Percentiles rank a stretch among this genome's conserved stretches.
Evolutionary conservation across 2,797 vertebrate species (phyloP).

Genomic region (Sparidentex hasta): DNA sequence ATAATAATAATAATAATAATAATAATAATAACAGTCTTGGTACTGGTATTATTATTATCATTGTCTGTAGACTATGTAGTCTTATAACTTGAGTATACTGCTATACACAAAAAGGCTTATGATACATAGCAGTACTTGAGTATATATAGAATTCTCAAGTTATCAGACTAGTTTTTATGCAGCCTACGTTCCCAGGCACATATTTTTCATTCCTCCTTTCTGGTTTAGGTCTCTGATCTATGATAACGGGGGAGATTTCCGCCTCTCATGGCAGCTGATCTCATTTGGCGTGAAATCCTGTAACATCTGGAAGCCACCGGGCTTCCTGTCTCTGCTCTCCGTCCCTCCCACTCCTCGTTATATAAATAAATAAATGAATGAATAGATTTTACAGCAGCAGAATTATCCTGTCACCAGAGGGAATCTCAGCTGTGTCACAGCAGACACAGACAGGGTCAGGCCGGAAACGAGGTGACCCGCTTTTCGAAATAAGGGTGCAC

Average conservation of each 20-base stretch:
- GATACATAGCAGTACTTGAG: no score
- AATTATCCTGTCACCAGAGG: conserved; percentile 38
- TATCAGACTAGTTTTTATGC: neutral
- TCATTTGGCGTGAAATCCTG: conserved; percentile 51
- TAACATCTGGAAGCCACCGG: conserved; percentile 65
- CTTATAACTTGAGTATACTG: no score
- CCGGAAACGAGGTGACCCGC: neutral
- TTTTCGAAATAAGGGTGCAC: conserved; percentile 49
- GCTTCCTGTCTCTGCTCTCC: conserved; percentile 37
- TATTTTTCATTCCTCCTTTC: neutral
- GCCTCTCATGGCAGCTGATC: conserved; percentile 32
- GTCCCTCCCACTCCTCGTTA: conserved; percentile 2
- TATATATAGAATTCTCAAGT: neutral
- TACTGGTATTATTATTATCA: no score
- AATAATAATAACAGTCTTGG: no score
- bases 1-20: no score
- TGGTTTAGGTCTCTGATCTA: conserved; percentile 13
- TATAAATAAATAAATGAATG: conserved; percentile 43
- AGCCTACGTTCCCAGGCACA: neutral
- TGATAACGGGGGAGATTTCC: conserved; percentile 26
- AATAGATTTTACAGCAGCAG: conserved; percentile 46
- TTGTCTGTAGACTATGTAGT: no score
- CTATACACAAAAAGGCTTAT: no score
- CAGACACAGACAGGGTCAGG: neutral
- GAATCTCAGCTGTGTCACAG: conserved; percentile 37